Evolutionary conservation across 2,113 vertebrate species (phyloP).

Genomic region (Amazona guildingii): DNA sequence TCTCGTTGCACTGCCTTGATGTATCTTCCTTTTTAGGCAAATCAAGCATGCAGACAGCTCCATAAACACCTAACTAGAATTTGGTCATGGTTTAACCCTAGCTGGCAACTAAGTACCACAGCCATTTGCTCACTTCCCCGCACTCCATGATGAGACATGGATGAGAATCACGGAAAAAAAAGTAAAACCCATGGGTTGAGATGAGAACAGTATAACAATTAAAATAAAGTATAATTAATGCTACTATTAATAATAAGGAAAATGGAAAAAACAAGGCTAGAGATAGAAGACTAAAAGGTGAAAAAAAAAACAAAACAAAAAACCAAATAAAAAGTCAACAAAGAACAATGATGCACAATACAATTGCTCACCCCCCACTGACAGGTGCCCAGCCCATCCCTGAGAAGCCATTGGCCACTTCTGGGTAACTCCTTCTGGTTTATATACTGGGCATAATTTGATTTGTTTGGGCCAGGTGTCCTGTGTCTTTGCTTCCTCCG

Average conservation of each 20-base stretch:
- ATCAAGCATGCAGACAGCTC: not conserved
- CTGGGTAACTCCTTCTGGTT: not conserved
- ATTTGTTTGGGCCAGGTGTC: not conserved
- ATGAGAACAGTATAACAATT: not conserved
- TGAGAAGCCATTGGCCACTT: not conserved
- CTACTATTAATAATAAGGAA: not conserved
- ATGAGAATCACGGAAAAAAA: not conserved
- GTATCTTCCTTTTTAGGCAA: not conserved
- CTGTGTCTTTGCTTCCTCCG: not conserved
- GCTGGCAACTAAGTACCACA: not conserved
- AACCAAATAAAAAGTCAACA: not conserved
- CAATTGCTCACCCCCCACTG: not conserved
- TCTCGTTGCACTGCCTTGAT: not conserved
- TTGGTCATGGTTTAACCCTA: not conserved
- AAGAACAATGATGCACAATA: not conserved
- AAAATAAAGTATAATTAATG: not conserved
- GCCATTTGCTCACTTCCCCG: not conserved
- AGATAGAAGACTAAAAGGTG: not conserved
- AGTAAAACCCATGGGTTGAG: not conserved
- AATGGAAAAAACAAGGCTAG: not conserved
- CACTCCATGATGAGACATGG: not conserved
- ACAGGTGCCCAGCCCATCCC: not conserved
- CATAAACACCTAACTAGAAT: not conserved
- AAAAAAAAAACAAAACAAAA: not conserved
- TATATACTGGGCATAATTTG: not conserved